Conservation (phyloP, 2,113 vertebrate genomes). For the Vimba vimba region DNA sequence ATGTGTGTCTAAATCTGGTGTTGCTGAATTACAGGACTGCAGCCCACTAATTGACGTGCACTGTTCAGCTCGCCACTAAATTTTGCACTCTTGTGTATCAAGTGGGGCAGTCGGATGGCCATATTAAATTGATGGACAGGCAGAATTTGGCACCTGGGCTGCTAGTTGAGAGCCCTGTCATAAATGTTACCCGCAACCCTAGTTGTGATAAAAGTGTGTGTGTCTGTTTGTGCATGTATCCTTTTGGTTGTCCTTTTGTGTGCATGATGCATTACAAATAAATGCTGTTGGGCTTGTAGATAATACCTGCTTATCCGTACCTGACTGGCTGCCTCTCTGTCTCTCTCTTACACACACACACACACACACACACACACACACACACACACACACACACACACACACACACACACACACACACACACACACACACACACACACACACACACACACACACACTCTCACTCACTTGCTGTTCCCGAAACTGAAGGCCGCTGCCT, state of each 20-base stretch:
- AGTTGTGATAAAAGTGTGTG: neutral
- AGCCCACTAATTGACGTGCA: neutral
- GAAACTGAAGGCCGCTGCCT: neutral
- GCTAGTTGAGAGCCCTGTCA: neutral
- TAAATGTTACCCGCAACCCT: neutral
- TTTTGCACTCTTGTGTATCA: neutral
- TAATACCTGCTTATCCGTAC: neutral
- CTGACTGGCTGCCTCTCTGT: neutral
- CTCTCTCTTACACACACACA: neutral
- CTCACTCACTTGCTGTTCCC: neutral
- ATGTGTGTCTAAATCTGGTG: neutral
- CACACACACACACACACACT: neutral
- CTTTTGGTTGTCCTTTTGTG: neutral
- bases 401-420: neutral
- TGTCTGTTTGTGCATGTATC: neutral
- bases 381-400: neutral
- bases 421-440: neutral
- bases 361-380: neutral
- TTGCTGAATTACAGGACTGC: neutral
- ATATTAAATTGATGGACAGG: neutral
- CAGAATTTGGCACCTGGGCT: neutral
- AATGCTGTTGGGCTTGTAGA: constrained; percentile 7
- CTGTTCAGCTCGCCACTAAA: neutral
- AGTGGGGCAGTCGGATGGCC: neutral
- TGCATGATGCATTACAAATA: constrained; percentile 17